Base-by-base conservation (phyloP, 2,797 vertebrate genomes). In the Chaenodraco wilsoni region DNA sequence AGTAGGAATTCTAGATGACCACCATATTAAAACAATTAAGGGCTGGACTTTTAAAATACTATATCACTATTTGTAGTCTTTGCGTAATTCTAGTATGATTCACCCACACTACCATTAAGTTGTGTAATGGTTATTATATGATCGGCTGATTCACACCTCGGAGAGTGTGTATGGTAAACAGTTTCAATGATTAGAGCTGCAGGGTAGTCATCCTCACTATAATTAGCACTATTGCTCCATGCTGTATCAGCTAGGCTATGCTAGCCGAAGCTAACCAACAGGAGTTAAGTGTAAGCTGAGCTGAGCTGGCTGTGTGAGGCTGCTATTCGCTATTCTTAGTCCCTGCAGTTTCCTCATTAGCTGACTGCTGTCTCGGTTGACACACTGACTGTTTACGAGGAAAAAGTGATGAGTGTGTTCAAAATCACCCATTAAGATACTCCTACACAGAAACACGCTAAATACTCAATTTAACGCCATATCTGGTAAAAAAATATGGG, bases 261-360 rank as follows among this genome's bases (percentile, higher is more conserved):
- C 15, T 49, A 19, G 27, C 33, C 8, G 37, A 37, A 9, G 51
- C 48, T 66, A 49, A 60, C 54, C 31, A 43, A 14, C 33, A 33
- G 19, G n/a, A 10, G 16, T 33, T 1, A 12, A 1, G 41, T 16
- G 21, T 15, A 4, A 19, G 16, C 62, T 54, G 33, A 44, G 58
- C 54, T 54, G 55, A 65, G 52, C 46, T 70, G 52, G 46, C 41
- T 72, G 52, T 56, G 50, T n/a, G 1, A 72, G 41, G 62, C 57
- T 65, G 73, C 76, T 88, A 76, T 76, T 81, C 58, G 73, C 76
- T 88, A 76, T 76, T 81, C 58, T 82, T 77, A 85, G 79, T 64
- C 16, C 21, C 13, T 7, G 43, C 55, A 68, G 64, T 44, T 71
- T 74, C 12, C 61, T 86, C 66, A 76, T 89, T 79, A 84, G 72